phyloP scores from a whole-genome alignment of 2,113 vertebrate genomes.

The Brienomyrus longianalis region DNA sequence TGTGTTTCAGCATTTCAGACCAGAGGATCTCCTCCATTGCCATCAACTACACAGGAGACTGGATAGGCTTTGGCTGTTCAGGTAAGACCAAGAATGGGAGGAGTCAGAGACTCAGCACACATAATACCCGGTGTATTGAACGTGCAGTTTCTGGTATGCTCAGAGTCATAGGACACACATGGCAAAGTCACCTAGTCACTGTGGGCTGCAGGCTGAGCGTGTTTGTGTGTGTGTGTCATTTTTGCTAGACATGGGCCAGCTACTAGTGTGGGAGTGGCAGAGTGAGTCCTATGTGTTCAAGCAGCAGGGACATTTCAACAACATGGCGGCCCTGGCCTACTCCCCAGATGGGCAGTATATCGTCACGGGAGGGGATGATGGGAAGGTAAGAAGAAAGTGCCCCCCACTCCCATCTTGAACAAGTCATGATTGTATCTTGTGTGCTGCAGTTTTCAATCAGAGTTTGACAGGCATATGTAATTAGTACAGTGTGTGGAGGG shows the following conservation, averaged over 20 bases:
- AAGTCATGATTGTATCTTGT: not conserved
- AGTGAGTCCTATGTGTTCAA: conserved; percentile 94
- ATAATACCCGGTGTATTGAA: not conserved
- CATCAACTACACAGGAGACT: conserved; percentile 83
- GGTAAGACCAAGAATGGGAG: conserved; percentile 53
- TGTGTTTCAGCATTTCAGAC: conserved; percentile 76
- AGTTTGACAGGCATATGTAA: not conserved
- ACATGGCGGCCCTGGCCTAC: conserved; percentile 84
- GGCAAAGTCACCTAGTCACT: not conserved
- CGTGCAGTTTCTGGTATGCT: not conserved
- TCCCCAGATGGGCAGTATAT: conserved; percentile 91
- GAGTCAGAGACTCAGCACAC: not conserved
- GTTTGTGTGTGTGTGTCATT: not conserved
- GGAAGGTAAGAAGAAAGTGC: conserved; percentile 71
- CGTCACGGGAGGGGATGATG: conserved; percentile 85
- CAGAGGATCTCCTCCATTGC: conserved; percentile 77
- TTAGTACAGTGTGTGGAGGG: not conserved
- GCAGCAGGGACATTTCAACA: conserved; percentile 96
- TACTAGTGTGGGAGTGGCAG: conserved; percentile 98
- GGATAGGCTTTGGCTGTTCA: conserved; percentile 91
- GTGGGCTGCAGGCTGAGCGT: not conserved
- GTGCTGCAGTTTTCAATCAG: not conserved
- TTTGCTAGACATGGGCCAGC: conserved; percentile 79
- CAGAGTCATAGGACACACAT: not conserved
- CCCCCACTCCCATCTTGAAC: not conserved